Percentiles rank a stretch among this genome's conserved stretches.
phyloP scores from a whole-genome alignment of 2,797 vertebrate species.

The Phrynocephalus guinanensis region DNA sequence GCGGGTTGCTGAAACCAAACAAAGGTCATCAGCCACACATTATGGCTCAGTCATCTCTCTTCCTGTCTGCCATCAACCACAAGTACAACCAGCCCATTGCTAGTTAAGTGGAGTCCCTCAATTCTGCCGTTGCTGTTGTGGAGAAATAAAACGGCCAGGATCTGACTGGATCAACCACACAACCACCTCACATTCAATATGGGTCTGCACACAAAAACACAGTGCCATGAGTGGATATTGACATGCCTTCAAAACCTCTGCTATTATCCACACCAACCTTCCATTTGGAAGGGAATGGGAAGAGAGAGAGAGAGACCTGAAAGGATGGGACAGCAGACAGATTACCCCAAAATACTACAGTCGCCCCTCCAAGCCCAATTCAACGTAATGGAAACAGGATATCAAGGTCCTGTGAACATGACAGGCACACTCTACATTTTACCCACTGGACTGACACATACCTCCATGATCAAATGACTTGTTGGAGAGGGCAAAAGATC shows the following conservation, averaged over 20 bases:
- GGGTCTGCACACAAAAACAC: not conserved
- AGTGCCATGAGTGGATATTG: not conserved
- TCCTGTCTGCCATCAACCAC: not conserved
- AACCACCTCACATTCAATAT: no score
- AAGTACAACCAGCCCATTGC: not conserved
- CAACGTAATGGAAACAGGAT: not conserved
- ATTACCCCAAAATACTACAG: not conserved
- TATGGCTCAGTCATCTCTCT: not conserved
- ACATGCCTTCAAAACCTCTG: not conserved
- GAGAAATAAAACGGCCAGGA: not conserved
- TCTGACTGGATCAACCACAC: no score
- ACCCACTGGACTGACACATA: not conserved
- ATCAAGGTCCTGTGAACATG: not conserved
- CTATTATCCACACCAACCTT: not conserved
- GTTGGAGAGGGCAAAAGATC: not conserved
- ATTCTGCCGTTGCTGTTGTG: no score
- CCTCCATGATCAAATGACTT: not conserved
- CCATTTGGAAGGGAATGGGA: not conserved
- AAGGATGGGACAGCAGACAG: no score
- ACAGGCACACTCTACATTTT: not conserved
- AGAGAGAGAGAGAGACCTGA: not conserved
- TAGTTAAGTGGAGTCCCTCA: not conserved
- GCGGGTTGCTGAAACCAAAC: conserved; percentile 52
- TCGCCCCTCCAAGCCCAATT: not conserved
- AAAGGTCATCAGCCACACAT: not conserved